Percentiles rank a stretch among this genome's conserved stretches.
Conservation (phyloP, 2,797 vertebrate species). For the Nothura maculosa region DNA sequence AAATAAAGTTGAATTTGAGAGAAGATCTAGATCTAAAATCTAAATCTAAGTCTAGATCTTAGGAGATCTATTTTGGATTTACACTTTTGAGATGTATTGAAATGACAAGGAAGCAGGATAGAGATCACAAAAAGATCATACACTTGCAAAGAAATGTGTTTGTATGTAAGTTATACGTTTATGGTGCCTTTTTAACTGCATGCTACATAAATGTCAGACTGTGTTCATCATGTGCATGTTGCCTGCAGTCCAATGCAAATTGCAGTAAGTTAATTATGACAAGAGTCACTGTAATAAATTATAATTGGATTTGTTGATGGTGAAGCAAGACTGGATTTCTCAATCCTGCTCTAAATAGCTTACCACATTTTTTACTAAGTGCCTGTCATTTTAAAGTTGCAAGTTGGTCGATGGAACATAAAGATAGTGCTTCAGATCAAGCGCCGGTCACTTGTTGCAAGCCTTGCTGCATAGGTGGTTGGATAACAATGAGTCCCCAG, state of each 20-base stretch:
- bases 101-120: background rate
- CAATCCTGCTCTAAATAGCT: slow-evolving; percentile 29
- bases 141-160: background rate
- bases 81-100: background rate
- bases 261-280: background rate
- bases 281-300: background rate
- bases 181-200: background rate
- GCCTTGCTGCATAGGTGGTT: background rate
- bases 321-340: slow-evolving; percentile 44
- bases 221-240: background rate
- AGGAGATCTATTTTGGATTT: background rate
- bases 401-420: background rate
- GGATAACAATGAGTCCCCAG: background rate
- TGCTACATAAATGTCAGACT: background rate
- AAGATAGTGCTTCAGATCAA: background rate
- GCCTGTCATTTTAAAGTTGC: background rate
- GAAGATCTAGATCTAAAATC: background rate
- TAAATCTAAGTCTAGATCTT: background rate
- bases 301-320: slow-evolving; percentile 27
- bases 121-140: background rate
- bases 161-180: background rate
- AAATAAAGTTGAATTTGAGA: background rate
- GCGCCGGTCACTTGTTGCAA: background rate
- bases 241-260: background rate
- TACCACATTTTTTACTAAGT: background rate